These are phyloP conservation scores for Pangasius mekongensis DNA, from an alignment of 2,797 vertebrate species.

Conservation along the genomic window DNA sequence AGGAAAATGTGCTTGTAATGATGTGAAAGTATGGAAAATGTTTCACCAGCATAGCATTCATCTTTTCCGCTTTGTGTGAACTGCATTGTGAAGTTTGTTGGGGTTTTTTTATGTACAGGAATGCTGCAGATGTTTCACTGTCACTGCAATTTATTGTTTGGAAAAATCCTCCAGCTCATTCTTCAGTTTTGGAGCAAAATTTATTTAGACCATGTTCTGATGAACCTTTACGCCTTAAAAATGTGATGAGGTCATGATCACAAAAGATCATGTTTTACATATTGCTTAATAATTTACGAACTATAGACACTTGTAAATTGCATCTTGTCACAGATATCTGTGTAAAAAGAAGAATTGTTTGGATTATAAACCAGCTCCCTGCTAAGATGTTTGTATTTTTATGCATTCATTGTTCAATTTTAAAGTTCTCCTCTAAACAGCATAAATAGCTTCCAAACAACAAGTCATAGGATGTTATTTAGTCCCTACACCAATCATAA, in stretches of 20 bases:
- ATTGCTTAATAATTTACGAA: not conserved
- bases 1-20: not conserved
- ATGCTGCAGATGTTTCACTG: not conserved
- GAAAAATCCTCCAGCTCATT: not conserved
- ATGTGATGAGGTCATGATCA: not conserved
- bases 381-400: not conserved
- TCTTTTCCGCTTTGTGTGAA: not conserved
- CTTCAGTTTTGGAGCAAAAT: not conserved
- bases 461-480: not conserved
- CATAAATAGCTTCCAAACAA: not conserved
- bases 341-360: not conserved
- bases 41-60: not conserved
- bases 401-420: not conserved
- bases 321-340: not conserved
- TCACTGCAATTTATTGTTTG: not conserved
- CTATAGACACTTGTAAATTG: not conserved
- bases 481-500: not conserved
- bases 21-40: not conserved
- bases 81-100: not conserved
- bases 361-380: not conserved
- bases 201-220: not conserved
- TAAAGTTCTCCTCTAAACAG: not conserved
- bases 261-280: not conserved
- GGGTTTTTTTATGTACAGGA: not conserved
- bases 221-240: not conserved